A percentile compares a stretch with the other conserved stretches of the same genome.
Evolutionary conservation across 2,888 invertebrate genomes (phyloP).

Genomic region (Ochlodes sylvanus): DNA sequence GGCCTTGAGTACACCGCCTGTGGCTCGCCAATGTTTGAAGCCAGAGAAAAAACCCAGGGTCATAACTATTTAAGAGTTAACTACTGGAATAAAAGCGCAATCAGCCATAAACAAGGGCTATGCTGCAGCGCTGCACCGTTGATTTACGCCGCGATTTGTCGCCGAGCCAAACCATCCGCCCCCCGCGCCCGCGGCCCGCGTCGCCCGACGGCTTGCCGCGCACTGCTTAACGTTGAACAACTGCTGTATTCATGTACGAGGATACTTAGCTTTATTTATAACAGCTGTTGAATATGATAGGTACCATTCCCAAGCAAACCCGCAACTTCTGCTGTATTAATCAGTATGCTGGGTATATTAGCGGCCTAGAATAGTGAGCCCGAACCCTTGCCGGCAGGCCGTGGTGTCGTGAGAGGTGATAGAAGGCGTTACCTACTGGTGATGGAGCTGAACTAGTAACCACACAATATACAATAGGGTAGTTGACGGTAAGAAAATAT

Average conservation of each 20-base stretch:
- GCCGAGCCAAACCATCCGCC: slow-evolving; percentile 61
- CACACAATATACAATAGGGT: no score
- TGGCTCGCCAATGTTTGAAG: neutral
- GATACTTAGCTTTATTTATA: slow-evolving; percentile 1
- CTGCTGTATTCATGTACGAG: slow-evolving; percentile 14
- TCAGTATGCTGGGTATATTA: no score
- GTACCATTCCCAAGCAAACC: no score
- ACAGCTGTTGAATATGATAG: neutral
- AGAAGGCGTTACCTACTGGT: no score
- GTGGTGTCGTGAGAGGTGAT: no score
- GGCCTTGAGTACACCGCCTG: no score
- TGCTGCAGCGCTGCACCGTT: slow-evolving; percentile 33
- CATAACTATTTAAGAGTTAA: slow-evolving; percentile 9
- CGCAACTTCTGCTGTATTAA: no score
- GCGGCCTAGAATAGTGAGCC: no score
- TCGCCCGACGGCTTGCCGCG: neutral
- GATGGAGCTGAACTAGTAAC: no score
- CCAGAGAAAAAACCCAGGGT: neutral
- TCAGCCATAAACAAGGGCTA: slow-evolving; percentile 23
- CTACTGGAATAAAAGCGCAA: slow-evolving; percentile 18
- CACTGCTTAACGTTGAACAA: slow-evolving; percentile 46
- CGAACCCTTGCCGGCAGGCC: no score
- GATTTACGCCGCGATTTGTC: slow-evolving; percentile 68
- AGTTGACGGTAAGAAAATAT: no score
- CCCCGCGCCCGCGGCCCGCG: slow-evolving; percentile 14